Base-by-base conservation (phyloP, 2,888 invertebrate genomes). In the Apamea sordens region DNA sequence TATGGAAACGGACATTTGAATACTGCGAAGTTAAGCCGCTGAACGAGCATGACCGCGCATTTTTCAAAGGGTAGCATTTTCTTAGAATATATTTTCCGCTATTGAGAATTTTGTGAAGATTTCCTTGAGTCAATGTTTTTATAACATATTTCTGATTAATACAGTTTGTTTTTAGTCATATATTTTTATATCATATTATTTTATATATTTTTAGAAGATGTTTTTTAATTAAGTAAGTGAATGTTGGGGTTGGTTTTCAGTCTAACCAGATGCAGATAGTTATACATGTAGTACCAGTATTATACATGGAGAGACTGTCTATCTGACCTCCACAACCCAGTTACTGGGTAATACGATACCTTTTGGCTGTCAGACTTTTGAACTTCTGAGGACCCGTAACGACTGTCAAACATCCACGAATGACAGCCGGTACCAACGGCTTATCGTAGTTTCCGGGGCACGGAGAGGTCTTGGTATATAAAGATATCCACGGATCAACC, bases 1-100 rank as follows among this genome's bases (percentile, higher is more conserved):
- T 77, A 87, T 69, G 81, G 83, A 76, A 76, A 80, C 77, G 72
- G 82, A 73, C 83, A 87, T 89, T 88, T 89, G 90, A 89, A 89
- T 89, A 89, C 81, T 53, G 80, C 44, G 67, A 72, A 86, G 84
- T 84, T 84, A 89, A 88, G 80, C 86, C 78, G 70, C 82, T 72
- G 77, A 72, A 65, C 63, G 73, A 76, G 68, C 82, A 84, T 89
- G 89, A 88, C 71, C 78, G 63, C 36, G 80, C 86, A 83, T 79
- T 79, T 87, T 80, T 67, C 71, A 76, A 86, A 88, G 83, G 68
- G 65, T 73, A 83, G 67, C 76, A 63, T 80, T 85, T 82, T 85
- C 63, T 81, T 80, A 67, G 59, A 76, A 76, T 73, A 80, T 76
- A 86, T 82, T 83, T 85, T 75, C 65, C 32, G 24, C 28, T 59